A percentile compares a stretch with the other conserved stretches of the same genome.
Conservation (phyloP, 2,888 invertebrate species). For the Lasioglossum oenotherae region DNA sequence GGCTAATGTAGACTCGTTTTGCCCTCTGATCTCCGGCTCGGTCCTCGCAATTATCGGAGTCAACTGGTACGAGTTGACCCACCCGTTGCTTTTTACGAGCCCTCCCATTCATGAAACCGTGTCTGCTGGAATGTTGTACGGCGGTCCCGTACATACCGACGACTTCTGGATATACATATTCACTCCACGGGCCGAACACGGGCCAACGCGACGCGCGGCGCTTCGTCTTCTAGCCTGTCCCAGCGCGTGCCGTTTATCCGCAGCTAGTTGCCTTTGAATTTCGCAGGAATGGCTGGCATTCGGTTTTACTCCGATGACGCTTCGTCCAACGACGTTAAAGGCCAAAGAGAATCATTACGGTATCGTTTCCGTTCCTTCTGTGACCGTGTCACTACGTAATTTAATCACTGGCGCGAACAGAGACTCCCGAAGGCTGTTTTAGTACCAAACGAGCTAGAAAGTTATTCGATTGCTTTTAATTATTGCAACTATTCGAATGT, state of each 20-base stretch:
- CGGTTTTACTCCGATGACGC: constrained; percentile 23
- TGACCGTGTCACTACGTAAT: neutral
- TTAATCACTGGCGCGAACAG: neutral
- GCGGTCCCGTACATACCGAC: constrained; percentile 28
- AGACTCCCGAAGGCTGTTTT: neutral
- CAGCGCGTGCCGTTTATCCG: neutral
- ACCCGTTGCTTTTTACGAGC: constrained; percentile 69
- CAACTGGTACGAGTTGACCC: constrained; percentile 82
- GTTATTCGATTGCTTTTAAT: neutral
- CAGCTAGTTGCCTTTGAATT: constrained; percentile 17
- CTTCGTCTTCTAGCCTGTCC: neutral
- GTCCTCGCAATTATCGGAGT: constrained; percentile 79
- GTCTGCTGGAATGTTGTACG: constrained; percentile 60
- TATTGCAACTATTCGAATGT: neutral
- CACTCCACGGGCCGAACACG: constrained; percentile 17
- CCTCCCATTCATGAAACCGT: constrained; percentile 71
- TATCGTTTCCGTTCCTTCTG: constrained; percentile 36
- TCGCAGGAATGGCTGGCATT: constrained; percentile 35
- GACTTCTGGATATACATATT: constrained; percentile 29
- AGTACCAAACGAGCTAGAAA: neutral
- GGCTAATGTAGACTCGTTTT: constrained; percentile 81
- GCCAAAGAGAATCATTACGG: constrained; percentile 48
- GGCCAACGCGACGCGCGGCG: neutral
- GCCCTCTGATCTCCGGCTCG: constrained; percentile 78
- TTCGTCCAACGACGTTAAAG: constrained; percentile 18